phyloP scores from a whole-genome alignment of 2,113 vertebrate species.

The Cyphomyrus plagiostoma region DNA sequence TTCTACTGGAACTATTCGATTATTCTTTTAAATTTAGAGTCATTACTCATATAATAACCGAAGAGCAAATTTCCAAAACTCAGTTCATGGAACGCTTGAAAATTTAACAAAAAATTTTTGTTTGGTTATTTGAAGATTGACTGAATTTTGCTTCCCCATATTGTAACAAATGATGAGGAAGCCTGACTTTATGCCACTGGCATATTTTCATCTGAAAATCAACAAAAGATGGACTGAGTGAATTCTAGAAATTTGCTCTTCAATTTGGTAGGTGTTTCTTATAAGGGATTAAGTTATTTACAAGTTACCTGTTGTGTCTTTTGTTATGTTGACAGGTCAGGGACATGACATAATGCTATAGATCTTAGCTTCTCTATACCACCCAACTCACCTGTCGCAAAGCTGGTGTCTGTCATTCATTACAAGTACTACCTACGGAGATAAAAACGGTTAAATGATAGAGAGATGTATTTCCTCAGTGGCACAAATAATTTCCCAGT shows the following conservation, averaged over 20 bases:
- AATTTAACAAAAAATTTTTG: neutral
- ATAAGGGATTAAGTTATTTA: constrained; percentile 47
- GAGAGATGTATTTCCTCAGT: neutral
- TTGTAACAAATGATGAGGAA: neutral
- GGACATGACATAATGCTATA: neutral
- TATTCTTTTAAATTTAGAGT: neutral
- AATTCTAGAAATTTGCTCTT: too few relatives aligned
- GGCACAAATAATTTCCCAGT: neutral
- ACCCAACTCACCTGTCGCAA: constrained; percentile 52
- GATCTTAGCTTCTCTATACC: constrained; percentile 16
- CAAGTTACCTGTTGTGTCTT: constrained; percentile 49
- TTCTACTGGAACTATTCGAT: constrained; percentile 45
- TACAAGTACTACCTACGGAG: constrained; percentile 43
- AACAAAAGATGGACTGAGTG: too few relatives aligned
- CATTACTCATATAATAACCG: constrained; percentile 13
- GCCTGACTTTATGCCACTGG: too few relatives aligned
- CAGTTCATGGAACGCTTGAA: neutral
- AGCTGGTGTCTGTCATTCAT: constrained; percentile 28
- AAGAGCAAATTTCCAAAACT: neutral
- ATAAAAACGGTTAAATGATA: neutral
- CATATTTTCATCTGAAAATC: too few relatives aligned
- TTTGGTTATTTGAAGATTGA: neutral
- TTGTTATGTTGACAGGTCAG: neutral
- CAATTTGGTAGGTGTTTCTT: neutral
- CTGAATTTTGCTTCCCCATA: neutral